Evolutionary conservation across 2,113 vertebrate species (phyloP), one percentile per base, ranked within the genome.

Genomic region (Pseudorasbora parva): DNA sequence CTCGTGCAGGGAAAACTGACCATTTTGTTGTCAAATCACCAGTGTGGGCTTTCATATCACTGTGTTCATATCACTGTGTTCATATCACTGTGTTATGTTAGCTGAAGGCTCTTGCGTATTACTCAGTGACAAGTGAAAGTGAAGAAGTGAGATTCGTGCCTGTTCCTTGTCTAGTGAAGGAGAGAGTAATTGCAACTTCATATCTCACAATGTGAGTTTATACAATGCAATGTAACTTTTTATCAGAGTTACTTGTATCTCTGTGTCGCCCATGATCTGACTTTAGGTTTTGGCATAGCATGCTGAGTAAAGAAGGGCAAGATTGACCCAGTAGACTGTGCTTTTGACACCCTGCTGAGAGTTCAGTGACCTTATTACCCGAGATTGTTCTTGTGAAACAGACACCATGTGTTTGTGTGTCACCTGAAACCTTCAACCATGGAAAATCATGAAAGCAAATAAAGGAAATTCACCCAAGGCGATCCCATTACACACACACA

Each of bases 371-470:
- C 27, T 74, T 41, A 62, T 76, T 81, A 69, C 78, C 45, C 68
- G 25, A 81, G 78, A 80, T 85, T 87, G 82, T 82, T 82, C 25
- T 25, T 43, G 69, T 37, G 60, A 85, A 85, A 82, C 25, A 3
- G 83, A 82, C 56, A 84, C 74, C 33, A 8, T 81, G 77, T 84
- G 71, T 87, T 37, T 86, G 74, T 91, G 88, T 90, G 89, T 91
- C 89, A 93, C 86, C 33, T 88, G 89, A 92, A 85, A 89, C 83
- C 81, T 64, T 82, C 62, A 64, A 80, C 82, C 41, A 19, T 60
- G 62, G 85, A 83, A 78, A 73, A 59, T 51, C 43, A 72, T 23
- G 71, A 25, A 49, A 49, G 25, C 68, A 79, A 71, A 82, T 87
- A 83, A 82, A 84, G 57, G 88, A 81, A 57, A 74, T 49, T 62